phyloP scores from a whole-genome alignment of 2,888 invertebrate species.

The Listrodromus nycthemerus region DNA sequence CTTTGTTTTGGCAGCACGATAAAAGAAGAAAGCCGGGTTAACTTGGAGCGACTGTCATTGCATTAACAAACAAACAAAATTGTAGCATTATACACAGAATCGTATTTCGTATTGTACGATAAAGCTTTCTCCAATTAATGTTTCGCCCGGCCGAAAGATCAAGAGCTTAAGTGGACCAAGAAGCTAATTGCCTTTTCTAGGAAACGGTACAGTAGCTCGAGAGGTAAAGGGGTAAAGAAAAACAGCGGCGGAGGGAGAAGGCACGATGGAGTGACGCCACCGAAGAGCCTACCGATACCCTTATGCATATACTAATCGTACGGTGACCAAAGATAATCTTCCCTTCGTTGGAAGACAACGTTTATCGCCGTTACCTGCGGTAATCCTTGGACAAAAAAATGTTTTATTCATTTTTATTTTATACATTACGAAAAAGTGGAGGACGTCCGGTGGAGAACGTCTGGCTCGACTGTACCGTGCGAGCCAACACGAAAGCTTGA shows the following conservation, averaged over 20 bases:
- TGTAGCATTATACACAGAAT: neutral
- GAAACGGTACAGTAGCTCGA: neutral
- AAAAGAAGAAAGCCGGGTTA: too few relatives aligned
- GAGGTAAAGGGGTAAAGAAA: neutral
- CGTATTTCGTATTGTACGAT: neutral
- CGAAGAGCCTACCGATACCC: slow-evolving; percentile 2
- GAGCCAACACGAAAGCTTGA: too few relatives aligned
- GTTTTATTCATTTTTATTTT: too few relatives aligned
- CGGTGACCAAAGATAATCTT: slow-evolving; percentile 1
- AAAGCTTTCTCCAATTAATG: neutral
- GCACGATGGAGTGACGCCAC: slow-evolving; percentile 18
- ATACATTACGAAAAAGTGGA: too few relatives aligned
- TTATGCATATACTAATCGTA: slow-evolving; percentile 43
- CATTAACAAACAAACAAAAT: neutral
- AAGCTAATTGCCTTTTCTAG: slow-evolving; percentile 30
- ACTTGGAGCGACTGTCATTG: neutral
- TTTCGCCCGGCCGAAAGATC: neutral
- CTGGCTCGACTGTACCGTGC: too few relatives aligned
- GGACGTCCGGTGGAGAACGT: too few relatives aligned
- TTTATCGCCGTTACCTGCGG: too few relatives aligned
- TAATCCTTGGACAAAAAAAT: too few relatives aligned
- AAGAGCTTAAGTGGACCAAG: slow-evolving; percentile 1
- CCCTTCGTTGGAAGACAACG: neutral
- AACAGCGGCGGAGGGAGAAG: slow-evolving; percentile 12
- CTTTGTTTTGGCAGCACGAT: too few relatives aligned